These are phyloP conservation scores for Zaprionus camerounensis DNA, from an alignment of 1,140 invertebrate species.

Conservation along the genomic window DNA sequence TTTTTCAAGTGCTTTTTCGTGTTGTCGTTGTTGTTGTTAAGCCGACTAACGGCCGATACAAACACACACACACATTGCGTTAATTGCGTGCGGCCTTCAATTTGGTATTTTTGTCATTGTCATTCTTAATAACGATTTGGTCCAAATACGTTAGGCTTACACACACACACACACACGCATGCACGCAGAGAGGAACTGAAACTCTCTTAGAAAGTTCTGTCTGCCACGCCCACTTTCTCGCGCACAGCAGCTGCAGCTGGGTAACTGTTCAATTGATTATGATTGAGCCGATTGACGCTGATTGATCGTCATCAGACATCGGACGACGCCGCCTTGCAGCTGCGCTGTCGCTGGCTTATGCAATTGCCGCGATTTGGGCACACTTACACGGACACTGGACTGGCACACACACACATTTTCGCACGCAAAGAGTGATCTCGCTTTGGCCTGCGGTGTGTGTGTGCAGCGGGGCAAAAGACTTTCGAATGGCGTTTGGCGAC, in stretches of 20 bases:
- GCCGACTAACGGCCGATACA: conserved; percentile 12
- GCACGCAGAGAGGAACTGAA: background rate
- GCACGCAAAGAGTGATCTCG: conserved; percentile 22
- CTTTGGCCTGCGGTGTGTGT: conserved; percentile 16
- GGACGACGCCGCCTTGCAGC: conserved; percentile 53
- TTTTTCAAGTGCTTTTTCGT: conserved; percentile 1
- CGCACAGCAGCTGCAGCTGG: background rate
- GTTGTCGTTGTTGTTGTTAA: background rate
- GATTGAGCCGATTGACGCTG: conserved; percentile 29
- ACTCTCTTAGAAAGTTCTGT: conserved; percentile 52
- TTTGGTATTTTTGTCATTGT: conserved; percentile 35
- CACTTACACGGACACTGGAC: conserved; percentile 10
- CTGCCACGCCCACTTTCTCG: conserved; percentile 26
- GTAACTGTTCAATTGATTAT: conserved; percentile 41
- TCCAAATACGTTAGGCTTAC: conserved; percentile 45
- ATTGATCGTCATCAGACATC: conserved; percentile 31
- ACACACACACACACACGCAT: background rate
- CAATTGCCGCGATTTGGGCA: conserved; percentile 31
- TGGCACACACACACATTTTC: conserved; percentile 6
- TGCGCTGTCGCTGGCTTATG: conserved; percentile 34
- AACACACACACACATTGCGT: conserved; percentile 9
- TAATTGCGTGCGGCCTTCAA: conserved; percentile 53
- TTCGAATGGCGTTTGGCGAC: conserved; percentile 60
- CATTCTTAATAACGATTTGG: conserved; percentile 52
- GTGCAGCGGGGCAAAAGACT: conserved; percentile 47